phyloP scores from a whole-genome alignment of 2,113 vertebrate genomes.

The Columba livia region DNA sequence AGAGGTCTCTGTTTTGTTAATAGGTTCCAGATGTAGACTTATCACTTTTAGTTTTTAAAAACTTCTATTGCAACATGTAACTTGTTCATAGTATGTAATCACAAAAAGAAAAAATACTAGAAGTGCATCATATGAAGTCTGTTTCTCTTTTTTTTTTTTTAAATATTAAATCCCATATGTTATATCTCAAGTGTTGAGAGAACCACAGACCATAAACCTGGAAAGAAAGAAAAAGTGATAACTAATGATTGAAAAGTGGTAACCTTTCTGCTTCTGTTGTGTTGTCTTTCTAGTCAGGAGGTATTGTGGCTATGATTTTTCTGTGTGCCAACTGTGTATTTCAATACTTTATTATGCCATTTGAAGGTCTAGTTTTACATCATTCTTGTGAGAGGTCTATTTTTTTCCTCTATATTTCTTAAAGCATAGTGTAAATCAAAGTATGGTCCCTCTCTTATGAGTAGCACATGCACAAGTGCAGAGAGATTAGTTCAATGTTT shows the following conservation, averaged over 20 bases:
- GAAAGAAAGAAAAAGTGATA: background rate
- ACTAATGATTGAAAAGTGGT: background rate
- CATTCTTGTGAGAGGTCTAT: background rate
- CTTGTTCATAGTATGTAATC: background rate
- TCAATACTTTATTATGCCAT: background rate
- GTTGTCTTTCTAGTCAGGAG: background rate
- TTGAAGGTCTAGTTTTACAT: constrained; percentile 14
- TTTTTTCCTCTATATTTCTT: background rate
- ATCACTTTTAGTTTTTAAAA: background rate
- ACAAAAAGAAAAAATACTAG: background rate
- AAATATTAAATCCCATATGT: background rate
- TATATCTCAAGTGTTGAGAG: background rate
- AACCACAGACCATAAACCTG: constrained; percentile 1
- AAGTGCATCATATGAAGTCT: background rate
- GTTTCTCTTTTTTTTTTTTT: background rate
- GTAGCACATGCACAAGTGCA: background rate
- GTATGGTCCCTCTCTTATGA: background rate
- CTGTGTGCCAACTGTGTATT: background rate
- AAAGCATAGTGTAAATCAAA: background rate
- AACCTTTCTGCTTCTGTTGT: background rate
- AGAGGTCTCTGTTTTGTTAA: background rate
- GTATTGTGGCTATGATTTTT: background rate
- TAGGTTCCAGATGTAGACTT: background rate
- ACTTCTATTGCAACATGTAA: background rate
- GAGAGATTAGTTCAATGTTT: background rate